Evolutionary conservation across 2,797 vertebrate species (phyloP), one percentile per base, ranked within the genome.

Genomic region (Malacoctenus gilli): DNA sequence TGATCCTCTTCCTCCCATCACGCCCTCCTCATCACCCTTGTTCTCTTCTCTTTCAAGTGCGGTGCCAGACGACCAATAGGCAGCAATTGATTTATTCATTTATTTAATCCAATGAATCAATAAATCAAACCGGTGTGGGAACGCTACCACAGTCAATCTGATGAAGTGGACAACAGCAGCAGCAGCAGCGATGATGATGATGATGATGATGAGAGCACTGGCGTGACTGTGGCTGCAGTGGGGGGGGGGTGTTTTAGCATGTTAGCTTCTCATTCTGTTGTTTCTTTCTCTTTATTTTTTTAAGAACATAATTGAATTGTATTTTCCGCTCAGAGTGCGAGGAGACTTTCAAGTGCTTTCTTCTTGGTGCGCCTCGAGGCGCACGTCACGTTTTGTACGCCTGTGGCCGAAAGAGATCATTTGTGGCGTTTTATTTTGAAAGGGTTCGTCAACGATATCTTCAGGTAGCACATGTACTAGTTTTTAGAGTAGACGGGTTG

Each of bases 1-100:
- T 41, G n/a, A n/a, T 28, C 52, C 18, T 42, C 21, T 38, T 46
- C n/a, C 19, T 19, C 4, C 8, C 56, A 19, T 75, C 38, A 83
- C 43, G n/a, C n/a, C n/a, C n/a, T n/a, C n/a, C n/a, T n/a, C n/a
- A n/a, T 84, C 34, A 75, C 68, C 59, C 38, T 68, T 82, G 52
- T 83, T 82, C 58, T 89, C 75, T 87, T 89, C 65, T 89, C 69
- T 91, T 88, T 89, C 65, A 86, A 91, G 87, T 74, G 73, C 42
- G 30, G 49, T 25, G 30, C 64, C 59, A 28, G 86, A 87, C 69
- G 86, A 90, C 57, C 34, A 79, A 12, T 89, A 89, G 60, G 59
- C 58, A 38, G 25, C 71, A 54, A 2, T 73, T 80, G 75, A 75
- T 86, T 85, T 78, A 71, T 79, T 75, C 44, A 71, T 85, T 82